A percentile compares a stretch with the other conserved stretches of the same genome.
These are phyloP conservation scores for Agonopterix subpropinquella DNA, from an alignment of 2,888 invertebrate genomes.

Conservation along the genomic window DNA sequence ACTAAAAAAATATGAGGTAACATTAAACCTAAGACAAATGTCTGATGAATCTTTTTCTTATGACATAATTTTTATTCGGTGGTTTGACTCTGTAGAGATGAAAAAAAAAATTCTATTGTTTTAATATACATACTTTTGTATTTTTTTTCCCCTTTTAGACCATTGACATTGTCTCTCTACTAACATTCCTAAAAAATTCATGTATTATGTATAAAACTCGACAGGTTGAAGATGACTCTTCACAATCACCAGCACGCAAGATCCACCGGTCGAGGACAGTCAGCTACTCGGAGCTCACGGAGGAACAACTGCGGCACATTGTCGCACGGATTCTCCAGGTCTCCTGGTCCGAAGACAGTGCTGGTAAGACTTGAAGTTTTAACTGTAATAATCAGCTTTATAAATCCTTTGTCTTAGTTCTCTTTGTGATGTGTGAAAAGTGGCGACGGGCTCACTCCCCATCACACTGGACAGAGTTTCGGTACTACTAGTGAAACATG, in stretches of 20 bases:
- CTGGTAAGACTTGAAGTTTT: conserved; percentile 40
- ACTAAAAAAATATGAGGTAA: too few relatives aligned
- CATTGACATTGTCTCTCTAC: neutral
- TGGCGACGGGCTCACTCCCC: too few relatives aligned
- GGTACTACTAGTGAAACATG: too few relatives aligned
- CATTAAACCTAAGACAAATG: too few relatives aligned
- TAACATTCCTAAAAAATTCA: neutral
- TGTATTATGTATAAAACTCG: neutral
- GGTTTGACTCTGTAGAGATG: too few relatives aligned
- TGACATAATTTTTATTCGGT: too few relatives aligned
- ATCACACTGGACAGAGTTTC: too few relatives aligned
- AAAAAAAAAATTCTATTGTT: too few relatives aligned
- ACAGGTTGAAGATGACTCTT: conserved; percentile 71
- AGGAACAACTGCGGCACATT: conserved; percentile 78
- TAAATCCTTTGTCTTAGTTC: neutral
- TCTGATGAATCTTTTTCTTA: too few relatives aligned
- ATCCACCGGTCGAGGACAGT: conserved; percentile 60
- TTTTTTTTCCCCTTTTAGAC: too few relatives aligned
- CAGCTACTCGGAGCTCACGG: conserved; percentile 76
- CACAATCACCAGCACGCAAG: conserved; percentile 60
- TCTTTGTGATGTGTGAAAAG: neutral
- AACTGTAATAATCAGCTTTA: neutral
- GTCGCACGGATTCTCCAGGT: conserved; percentile 83
- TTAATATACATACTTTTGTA: too few relatives aligned
- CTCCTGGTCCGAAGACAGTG: conserved; percentile 79